Percentiles rank a stretch among this genome's conserved stretches.
These are phyloP conservation scores for Lithophane socia DNA, from an alignment of 2,888 invertebrate genomes.

Conservation along the genomic window DNA sequence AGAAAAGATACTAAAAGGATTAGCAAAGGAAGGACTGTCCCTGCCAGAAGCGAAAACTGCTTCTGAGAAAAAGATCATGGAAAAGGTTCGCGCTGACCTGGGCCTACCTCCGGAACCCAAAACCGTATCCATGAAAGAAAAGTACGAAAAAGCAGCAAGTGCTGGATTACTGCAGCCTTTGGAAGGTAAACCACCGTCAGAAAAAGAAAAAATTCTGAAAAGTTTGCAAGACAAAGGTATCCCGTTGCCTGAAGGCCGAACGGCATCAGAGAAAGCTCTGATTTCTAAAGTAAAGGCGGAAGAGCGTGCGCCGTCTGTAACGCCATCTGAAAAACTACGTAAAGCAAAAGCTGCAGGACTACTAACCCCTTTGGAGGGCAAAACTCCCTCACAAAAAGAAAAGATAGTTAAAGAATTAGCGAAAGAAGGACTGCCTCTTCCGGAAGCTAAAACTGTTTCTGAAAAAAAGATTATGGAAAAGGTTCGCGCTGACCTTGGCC, in stretches of 20 bases:
- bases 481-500: slow-evolving; percentile 16
- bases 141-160: too few relatives aligned
- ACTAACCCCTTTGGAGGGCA: neutral
- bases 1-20: too few relatives aligned
- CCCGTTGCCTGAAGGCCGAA: neutral
- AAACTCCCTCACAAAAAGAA: slow-evolving; percentile 6
- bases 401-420: neutral
- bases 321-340: too few relatives aligned
- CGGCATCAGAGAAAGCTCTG: neutral
- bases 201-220: neutral
- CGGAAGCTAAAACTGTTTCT: neutral
- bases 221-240: too few relatives aligned
- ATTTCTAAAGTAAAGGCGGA: neutral
- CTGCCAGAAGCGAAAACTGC: too few relatives aligned
- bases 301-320: rapidly evolving
- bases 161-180: too few relatives aligned
- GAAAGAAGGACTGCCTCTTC: neutral
- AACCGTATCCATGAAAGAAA: too few relatives aligned
- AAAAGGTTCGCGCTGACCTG: too few relatives aligned
- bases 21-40: too few relatives aligned
- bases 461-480: neutral
- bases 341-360: too few relatives aligned
- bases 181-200: neutral
- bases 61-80: too few relatives aligned
- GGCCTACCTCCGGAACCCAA: too few relatives aligned